These are phyloP conservation scores for Heliornis fulica DNA, from an alignment of 2,113 vertebrate genomes.

Conservation along the genomic window DNA sequence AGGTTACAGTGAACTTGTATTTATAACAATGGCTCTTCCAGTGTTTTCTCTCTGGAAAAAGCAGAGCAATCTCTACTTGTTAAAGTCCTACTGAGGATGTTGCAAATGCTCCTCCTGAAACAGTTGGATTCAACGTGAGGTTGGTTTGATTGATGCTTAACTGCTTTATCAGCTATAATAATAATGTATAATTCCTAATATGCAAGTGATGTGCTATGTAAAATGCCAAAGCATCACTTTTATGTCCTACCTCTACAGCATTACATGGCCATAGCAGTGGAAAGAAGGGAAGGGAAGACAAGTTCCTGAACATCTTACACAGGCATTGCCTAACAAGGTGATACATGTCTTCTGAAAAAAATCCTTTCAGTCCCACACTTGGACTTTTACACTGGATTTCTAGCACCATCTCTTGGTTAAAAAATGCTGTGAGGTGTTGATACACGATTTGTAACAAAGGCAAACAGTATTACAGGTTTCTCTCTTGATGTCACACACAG, in stretches of 20 bases:
- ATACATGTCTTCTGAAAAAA: neutral
- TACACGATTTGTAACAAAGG: neutral
- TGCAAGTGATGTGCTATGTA: neutral
- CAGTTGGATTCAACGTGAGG: neutral
- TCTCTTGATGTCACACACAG: neutral
- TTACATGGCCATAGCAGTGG: neutral
- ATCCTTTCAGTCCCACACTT: neutral
- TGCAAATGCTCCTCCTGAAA: neutral
- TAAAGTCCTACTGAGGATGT: neutral
- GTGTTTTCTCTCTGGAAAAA: neutral
- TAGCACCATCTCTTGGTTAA: conserved; percentile 48
- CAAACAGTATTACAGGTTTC: neutral
- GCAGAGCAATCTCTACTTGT: too few relatives aligned
- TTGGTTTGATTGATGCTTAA: neutral
- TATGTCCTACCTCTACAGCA: neutral
- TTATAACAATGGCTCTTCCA: neutral
- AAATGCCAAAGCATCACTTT: neutral
- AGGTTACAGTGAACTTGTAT: neutral
- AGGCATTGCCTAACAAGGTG: neutral
- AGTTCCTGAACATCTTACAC: neutral
- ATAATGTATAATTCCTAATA: neutral
- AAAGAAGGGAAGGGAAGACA: neutral
- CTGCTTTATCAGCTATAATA: neutral
- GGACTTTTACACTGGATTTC: neutral
- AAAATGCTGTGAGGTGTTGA: neutral